Evolutionary conservation across 2,888 invertebrate species (phyloP), one percentile per base, ranked within the genome.

Genomic region (Mongoloraphidia duomilia): DNA sequence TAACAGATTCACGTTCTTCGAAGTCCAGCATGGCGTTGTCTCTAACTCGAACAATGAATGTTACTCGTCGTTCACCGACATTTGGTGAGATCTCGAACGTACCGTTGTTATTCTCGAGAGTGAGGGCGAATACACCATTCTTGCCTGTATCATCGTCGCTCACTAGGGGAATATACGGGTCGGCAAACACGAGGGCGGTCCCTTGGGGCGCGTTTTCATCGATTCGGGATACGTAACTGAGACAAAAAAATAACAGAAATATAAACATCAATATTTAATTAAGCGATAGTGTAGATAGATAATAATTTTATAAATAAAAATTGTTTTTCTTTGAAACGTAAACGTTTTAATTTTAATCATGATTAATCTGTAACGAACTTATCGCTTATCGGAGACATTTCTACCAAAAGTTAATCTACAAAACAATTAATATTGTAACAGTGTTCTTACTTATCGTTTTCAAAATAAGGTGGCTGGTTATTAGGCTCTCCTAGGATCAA

Each of bases 71-170:
- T 63, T 89, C 86, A 0, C 85, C 85, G 2, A 88, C 85, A 35
- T 80, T 79, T 1, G 94, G 94, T 8, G 79, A 75, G 49, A 95
- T 82, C 65, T 91, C 90, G 62, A 95, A 95, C 4, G 89, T 89
- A 36, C 84, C 88, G 63, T 89, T 89, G 63, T 88, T 88, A 51
- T 83, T 84, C 11, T 79, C 73, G 54, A 92, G 66, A 37, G 79
- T 77, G 34, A 92, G 69, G 0, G 87, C 81, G 62, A 91, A 88
- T 8, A 89, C 83, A 8, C 88, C 88, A 58, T 84, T 83, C 62
- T 84, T 84, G n/a, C 86, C 86, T 52, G 82, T 76, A 59, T 85
- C 84, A 59, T 84, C 83, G 61, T 86, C 86, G 54, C 77, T 81
- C 8, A 85, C 82, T 66, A 75, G 76, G 2, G 84, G 77, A 49